phyloP scores from a whole-genome alignment of 2,113 vertebrate genomes.

The Lepus timidus region DNA sequence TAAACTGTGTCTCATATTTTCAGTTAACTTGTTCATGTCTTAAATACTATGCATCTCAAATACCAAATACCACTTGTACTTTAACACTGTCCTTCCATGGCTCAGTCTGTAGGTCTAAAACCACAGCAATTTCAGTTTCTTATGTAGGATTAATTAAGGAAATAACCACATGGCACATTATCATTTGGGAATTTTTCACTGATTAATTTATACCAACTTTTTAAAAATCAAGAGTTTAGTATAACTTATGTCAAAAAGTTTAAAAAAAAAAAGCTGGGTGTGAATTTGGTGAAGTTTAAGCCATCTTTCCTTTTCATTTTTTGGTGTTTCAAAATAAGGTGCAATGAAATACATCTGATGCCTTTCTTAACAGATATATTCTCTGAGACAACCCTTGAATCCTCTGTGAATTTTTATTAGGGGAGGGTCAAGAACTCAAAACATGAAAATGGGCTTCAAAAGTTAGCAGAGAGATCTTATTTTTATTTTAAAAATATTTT shows the following conservation, averaged over 20 bases:
- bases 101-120: neutral
- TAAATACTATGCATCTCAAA: neutral
- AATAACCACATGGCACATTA: neutral
- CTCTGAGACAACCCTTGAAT: neutral
- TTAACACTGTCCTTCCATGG: neutral
- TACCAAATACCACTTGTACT: neutral
- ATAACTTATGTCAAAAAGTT: constrained; percentile 19
- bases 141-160: neutral
- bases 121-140: constrained; percentile 31
- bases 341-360: neutral
- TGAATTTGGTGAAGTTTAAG: neutral
- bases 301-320: neutral
- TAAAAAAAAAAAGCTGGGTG: neutral
- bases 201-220: constrained; percentile 8
- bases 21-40: neutral
- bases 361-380: neutral
- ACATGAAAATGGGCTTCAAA: neutral
- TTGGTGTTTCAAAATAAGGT: constrained; percentile 47
- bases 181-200: neutral
- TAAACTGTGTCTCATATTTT: constrained; percentile 24
- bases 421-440: neutral
- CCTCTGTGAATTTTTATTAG: neutral
- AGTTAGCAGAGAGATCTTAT: neutral
- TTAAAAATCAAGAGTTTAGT: neutral
- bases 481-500: neutral